A percentile compares a stretch with the other conserved stretches of the same genome.
Conservation (phyloP, 2,113 vertebrate genomes). For the Alectura lathami region DNA sequence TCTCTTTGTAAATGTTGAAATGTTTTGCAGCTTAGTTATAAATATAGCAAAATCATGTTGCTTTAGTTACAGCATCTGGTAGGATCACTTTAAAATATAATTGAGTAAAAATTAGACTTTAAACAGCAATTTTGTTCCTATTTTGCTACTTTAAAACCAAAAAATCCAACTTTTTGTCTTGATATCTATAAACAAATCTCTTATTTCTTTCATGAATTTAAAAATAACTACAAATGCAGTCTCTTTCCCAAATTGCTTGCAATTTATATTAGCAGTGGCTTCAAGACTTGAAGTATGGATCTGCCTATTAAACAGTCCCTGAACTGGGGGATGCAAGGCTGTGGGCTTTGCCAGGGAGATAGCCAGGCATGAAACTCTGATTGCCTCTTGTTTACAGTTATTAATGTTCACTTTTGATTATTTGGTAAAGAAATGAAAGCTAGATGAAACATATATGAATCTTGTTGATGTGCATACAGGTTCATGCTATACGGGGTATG, state of each 20-base stretch:
- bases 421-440: background rate
- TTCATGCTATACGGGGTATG: background rate
- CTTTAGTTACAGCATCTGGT: conserved; percentile 59
- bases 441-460: background rate
- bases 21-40: conserved; percentile 44
- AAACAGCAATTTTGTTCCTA: conserved; percentile 49
- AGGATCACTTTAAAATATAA: conserved; percentile 43
- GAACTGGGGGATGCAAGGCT: background rate
- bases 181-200: conserved; percentile 33
- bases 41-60: conserved; percentile 24
- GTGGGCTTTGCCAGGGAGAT: background rate
- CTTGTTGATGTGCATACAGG: background rate
- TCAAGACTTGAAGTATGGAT: background rate
- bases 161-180: conserved; percentile 22
- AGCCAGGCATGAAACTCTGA: background rate
- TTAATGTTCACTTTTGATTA: background rate
- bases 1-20: conserved; percentile 54
- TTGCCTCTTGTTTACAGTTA: background rate
- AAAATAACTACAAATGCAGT: conserved; percentile 22
- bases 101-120: conserved; percentile 58
- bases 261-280: conserved; percentile 32
- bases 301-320: background rate
- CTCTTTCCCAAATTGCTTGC: background rate
- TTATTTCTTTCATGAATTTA: conserved; percentile 25
- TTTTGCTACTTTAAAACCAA: conserved; percentile 40